Percentiles rank a stretch among this genome's conserved stretches.
Conservation (phyloP, 1,140 invertebrate genomes). For the Scaptomyza pallida region DNA sequence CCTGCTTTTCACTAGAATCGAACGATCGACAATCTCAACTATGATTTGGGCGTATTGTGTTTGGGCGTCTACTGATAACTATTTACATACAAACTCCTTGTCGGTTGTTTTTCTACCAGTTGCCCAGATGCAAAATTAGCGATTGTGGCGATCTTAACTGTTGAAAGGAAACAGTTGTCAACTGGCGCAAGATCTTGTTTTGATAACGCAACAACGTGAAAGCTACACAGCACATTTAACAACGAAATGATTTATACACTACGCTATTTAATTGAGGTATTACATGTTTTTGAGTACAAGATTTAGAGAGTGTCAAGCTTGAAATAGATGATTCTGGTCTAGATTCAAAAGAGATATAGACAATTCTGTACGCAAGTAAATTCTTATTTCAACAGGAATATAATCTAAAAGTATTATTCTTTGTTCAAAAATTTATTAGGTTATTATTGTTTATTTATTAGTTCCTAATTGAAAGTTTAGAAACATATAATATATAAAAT, state of each 20-base stretch:
- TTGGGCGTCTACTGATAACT: slow-evolving; percentile 66
- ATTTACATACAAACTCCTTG: slow-evolving; percentile 62
- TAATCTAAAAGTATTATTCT: too few species aligned
- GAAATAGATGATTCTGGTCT: background rate
- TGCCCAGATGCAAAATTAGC: slow-evolving; percentile 68
- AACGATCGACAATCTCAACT: slow-evolving; percentile 23
- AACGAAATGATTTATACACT: slow-evolving; percentile 11
- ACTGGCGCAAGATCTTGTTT: slow-evolving; percentile 26
- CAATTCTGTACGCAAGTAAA: too few species aligned
- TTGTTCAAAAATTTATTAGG: too few species aligned
- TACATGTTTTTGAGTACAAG: background rate
- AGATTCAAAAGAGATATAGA: too few species aligned
- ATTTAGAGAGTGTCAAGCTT: background rate
- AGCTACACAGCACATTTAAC: slow-evolving; percentile 3
- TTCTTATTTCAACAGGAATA: too few species aligned
- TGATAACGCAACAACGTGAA: slow-evolving; percentile 25
- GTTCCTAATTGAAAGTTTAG: too few species aligned
- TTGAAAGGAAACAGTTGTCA: slow-evolving; percentile 54
- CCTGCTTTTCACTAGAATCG: slow-evolving; percentile 54
- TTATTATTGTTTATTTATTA: too few species aligned
- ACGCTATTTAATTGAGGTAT: background rate
- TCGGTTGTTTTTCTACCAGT: slow-evolving; percentile 33
- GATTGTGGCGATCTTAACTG: slow-evolving; percentile 65
- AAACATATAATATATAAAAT: too few species aligned
- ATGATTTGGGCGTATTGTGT: slow-evolving; percentile 66